Base-by-base conservation (phyloP, 2,888 invertebrate species). In the Caenorhabditis sulstoni region DNA sequence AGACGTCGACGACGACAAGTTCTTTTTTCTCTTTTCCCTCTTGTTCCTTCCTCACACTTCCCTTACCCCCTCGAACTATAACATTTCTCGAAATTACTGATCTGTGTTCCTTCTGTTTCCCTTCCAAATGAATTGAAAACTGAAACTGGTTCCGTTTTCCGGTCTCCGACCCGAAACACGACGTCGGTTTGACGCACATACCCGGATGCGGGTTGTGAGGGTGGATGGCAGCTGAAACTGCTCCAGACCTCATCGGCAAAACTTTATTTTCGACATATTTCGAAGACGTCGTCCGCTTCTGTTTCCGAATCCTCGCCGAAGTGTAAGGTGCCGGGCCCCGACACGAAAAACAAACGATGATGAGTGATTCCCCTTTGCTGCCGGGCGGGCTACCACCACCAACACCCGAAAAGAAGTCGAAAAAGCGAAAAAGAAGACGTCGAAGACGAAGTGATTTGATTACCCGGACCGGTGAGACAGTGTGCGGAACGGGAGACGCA, bases 131-230 rank as follows among this genome's bases (percentile, higher is more conserved):
- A 14, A 53, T n/a, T 35, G n/a, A 35, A 14, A 35, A 22, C 29
- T 29, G 59, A 68, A 68, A 70, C 70, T 49, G 62, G 70, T 70
- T 70, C 59, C 50, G 18, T 70, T 53, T 70, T 70, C 70, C 70
- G 70, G 70, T 70, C 55, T 44, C 62, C 4, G 3, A 11, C 16
- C 29, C 23, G 16, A 18, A 45, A 44, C 44, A 37, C 22, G 16
- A 53, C 52, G 50, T 37, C 53, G 50, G 59, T 37, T 62, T 70
- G 70, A 70, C 70, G 70, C 47, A 70, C 37, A 47, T 55, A 47
- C 47, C 29, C 29, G 29, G 7, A 29, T 29, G 4, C 29, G 29
- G 29, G 29, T 29, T 29, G 11, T 62, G 70, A 68, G 59, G 59
- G 68, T 61, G 68, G 52, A 52, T 23, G 61, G 22, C 70, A 70